Conservation (phyloP, 2,113 vertebrate species). For the Ifrita kowaldi region DNA sequence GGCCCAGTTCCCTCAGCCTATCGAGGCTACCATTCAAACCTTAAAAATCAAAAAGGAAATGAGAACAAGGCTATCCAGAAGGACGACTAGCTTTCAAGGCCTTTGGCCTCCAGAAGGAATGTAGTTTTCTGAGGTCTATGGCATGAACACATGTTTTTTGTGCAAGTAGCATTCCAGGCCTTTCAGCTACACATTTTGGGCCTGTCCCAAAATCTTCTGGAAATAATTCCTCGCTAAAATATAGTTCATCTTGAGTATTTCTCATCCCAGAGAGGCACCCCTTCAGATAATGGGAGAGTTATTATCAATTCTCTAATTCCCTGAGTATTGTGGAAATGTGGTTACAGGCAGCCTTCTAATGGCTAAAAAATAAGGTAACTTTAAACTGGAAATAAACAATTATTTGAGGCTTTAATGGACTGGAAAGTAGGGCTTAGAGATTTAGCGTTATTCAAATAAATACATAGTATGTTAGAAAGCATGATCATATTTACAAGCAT, state of each 20-base stretch:
- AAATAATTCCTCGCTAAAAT: slow-evolving; percentile 29
- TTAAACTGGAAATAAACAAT: slow-evolving; percentile 61
- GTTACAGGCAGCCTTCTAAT: slow-evolving; percentile 25
- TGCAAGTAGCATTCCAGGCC: slow-evolving; percentile 52
- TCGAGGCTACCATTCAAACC: neutral
- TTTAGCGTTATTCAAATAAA: slow-evolving; percentile 32
- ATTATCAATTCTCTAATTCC: slow-evolving; percentile 42
- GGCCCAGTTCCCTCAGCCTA: neutral
- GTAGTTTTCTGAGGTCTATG: neutral
- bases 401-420: slow-evolving; percentile 57
- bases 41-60: neutral
- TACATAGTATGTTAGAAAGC: slow-evolving; percentile 18
- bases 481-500: slow-evolving; percentile 54
- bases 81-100: neutral
- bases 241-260: slow-evolving; percentile 28
- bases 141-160: slow-evolving; percentile 9
- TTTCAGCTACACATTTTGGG: slow-evolving; percentile 28
- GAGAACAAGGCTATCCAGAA: neutral
- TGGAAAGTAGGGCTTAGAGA: slow-evolving; percentile 54
- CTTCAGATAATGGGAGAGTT: slow-evolving; percentile 14
- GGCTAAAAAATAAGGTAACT: slow-evolving; percentile 28
- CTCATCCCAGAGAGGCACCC: neutral
- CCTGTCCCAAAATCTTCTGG: slow-evolving; percentile 37
- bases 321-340: slow-evolving; percentile 39
- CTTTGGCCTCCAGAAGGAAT: slow-evolving; percentile 1